Evolutionary conservation across 2,888 invertebrate species (phyloP).

Genomic region (Drosophila hamatofila): DNA sequence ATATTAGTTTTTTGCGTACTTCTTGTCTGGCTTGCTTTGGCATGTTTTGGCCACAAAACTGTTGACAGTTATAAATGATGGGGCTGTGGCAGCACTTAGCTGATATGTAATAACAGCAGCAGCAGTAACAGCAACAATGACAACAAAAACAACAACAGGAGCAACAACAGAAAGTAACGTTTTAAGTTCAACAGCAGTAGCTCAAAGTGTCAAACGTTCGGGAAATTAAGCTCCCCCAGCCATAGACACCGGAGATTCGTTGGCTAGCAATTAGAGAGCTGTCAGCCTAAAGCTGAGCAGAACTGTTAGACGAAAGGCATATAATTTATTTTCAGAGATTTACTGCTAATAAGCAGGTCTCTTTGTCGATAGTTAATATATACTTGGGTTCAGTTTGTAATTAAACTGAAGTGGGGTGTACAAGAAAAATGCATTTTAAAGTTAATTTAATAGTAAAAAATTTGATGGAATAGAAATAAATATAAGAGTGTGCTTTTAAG

Average conservation of each 20-base stretch:
- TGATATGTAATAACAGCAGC: constrained; percentile 27
- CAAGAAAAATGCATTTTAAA: too few species aligned
- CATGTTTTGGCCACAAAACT: constrained; percentile 68
- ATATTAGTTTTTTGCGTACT: constrained; percentile 67
- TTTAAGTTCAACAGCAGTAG: constrained; percentile 42
- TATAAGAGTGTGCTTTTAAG: neutral
- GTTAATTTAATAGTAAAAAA: neutral
- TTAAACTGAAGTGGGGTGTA: neutral
- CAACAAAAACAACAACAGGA: too few species aligned
- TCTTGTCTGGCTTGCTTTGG: constrained; percentile 32
- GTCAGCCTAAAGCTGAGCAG: constrained; percentile 6
- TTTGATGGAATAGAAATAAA: neutral
- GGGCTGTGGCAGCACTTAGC: constrained; percentile 50
- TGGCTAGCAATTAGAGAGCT: constrained; percentile 12
- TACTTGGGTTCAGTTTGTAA: neutral
- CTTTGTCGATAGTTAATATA: neutral
- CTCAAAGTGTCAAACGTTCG: constrained; percentile 44
- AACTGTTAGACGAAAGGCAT: constrained; percentile 7
- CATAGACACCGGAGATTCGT: constrained; percentile 35
- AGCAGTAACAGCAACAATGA: neutral
- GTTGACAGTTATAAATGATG: constrained; percentile 81
- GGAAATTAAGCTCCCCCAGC: constrained; percentile 8
- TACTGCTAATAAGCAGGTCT: neutral
- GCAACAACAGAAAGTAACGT: constrained; percentile 2
- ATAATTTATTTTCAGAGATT: neutral